Percentiles rank a stretch among this genome's conserved stretches.
These are phyloP conservation scores for Lates japonicus DNA, from an alignment of 2,797 vertebrate genomes.

Conservation along the genomic window DNA sequence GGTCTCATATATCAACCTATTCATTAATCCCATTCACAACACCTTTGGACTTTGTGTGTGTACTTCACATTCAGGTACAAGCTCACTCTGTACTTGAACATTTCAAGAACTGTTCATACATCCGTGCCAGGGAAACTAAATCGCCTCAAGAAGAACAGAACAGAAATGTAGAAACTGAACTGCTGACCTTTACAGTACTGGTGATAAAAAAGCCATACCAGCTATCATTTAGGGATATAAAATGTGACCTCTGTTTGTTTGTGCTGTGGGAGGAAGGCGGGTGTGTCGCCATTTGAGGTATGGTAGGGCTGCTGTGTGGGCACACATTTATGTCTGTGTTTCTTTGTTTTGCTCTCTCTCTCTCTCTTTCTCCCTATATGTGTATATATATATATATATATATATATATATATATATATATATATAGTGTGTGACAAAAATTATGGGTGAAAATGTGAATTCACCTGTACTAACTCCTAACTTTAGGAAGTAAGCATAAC, in stretches of 20 bases:
- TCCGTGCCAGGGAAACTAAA: neutral
- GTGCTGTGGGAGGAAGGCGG: slow-evolving; percentile 11
- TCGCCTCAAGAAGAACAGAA: slow-evolving; percentile 5
- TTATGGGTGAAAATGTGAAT: neutral
- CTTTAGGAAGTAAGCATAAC: neutral
- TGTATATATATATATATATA: too few species aligned
- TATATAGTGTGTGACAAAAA: neutral
- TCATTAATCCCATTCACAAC: neutral
- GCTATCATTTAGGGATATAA: neutral
- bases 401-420: too few species aligned
- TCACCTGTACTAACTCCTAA: neutral
- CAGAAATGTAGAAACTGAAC: slow-evolving; percentile 1
- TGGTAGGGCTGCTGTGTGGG: slow-evolving; percentile 2
- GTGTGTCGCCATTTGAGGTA: slow-evolving; percentile 20
- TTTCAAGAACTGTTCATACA: neutral
- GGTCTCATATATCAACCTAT: neutral
- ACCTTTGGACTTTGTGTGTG: neutral
- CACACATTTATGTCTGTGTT: slow-evolving; percentile 5
- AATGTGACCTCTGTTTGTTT: slow-evolving; percentile 37
- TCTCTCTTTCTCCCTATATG: too few species aligned
- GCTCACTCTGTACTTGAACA: neutral
- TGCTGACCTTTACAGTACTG: neutral
- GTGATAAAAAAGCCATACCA: neutral
- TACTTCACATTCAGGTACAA: neutral
- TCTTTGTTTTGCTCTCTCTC: too few species aligned